These are phyloP conservation scores for Sardinella longiceps DNA, from an alignment of 2,797 vertebrate genomes.

Conservation along the genomic window DNA sequence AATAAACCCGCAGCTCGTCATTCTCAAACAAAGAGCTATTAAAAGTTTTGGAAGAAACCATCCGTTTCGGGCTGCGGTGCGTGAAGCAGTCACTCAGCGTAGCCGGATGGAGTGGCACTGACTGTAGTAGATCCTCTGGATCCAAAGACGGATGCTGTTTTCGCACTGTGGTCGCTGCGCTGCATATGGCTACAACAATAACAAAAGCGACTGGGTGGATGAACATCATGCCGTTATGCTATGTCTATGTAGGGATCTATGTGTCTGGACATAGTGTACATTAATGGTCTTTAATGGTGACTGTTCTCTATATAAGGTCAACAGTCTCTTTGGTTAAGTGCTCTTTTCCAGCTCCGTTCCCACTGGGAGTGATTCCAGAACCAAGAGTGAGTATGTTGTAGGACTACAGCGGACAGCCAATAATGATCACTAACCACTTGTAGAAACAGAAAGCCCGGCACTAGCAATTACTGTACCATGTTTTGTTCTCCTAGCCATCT, in stretches of 20 bases:
- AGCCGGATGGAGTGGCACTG: background rate
- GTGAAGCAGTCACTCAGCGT: background rate
- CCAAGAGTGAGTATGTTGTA: background rate
- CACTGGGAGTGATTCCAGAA: background rate
- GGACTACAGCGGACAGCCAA: background rate
- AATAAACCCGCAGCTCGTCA: conserved; percentile 8
- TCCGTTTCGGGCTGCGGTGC: background rate
- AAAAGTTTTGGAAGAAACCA: conserved; percentile 21
- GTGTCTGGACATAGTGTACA: background rate
- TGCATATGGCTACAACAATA: background rate
- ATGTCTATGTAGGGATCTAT: conserved; percentile 12
- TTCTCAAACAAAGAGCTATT: conserved; percentile 24
- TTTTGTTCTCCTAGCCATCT: background rate
- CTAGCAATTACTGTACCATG: background rate
- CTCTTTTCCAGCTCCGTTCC: background rate
- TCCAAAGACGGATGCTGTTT: background rate
- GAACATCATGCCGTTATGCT: background rate
- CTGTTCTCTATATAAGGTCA: conserved; percentile 19
- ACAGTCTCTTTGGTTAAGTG: background rate
- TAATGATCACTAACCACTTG: background rate
- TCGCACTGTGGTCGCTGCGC: background rate
- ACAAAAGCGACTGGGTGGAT: background rate
- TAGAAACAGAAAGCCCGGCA: background rate
- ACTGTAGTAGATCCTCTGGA: background rate
- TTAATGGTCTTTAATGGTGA: background rate